These are phyloP conservation scores for Urocyon cinereoargenteus DNA, from an alignment of 2,797 vertebrate genomes.

Conservation along the genomic window DNA sequence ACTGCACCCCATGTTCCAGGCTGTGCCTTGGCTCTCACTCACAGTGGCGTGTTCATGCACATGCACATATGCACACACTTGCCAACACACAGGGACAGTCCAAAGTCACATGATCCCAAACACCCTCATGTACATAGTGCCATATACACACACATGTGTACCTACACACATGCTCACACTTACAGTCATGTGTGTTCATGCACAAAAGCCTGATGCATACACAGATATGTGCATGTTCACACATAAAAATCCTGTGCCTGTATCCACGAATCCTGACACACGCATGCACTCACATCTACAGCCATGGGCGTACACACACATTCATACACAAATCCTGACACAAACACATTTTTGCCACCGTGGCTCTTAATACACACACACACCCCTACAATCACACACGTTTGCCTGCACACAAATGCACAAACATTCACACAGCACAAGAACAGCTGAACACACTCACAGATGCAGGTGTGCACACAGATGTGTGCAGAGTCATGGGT, in stretches of 20 bases:
- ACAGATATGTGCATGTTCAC: background rate
- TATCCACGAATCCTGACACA: background rate
- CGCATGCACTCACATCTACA: background rate
- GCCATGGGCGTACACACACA: rapidly evolving
- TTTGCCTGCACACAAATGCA: background rate
- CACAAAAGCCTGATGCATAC: too few species aligned
- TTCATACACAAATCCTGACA: background rate
- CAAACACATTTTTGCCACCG: background rate
- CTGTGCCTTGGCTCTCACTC: background rate
- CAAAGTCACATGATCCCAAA: background rate
- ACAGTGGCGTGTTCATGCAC: rapidly evolving
- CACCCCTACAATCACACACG: background rate
- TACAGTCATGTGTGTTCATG: too few species aligned
- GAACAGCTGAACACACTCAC: rapidly evolving
- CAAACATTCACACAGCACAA: background rate
- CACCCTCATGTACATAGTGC: background rate
- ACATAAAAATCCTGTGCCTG: too few species aligned
- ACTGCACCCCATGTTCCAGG: too few species aligned
- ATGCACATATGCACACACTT: rapidly evolving
- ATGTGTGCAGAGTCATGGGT: background rate
- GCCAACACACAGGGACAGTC: too few species aligned
- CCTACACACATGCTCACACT: too few species aligned
- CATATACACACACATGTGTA: rapidly evolving
- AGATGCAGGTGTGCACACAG: rapidly evolving
- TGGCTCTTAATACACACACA: background rate